Conservation (phyloP, 2,888 invertebrate genomes). For the Antitype chi region DNA sequence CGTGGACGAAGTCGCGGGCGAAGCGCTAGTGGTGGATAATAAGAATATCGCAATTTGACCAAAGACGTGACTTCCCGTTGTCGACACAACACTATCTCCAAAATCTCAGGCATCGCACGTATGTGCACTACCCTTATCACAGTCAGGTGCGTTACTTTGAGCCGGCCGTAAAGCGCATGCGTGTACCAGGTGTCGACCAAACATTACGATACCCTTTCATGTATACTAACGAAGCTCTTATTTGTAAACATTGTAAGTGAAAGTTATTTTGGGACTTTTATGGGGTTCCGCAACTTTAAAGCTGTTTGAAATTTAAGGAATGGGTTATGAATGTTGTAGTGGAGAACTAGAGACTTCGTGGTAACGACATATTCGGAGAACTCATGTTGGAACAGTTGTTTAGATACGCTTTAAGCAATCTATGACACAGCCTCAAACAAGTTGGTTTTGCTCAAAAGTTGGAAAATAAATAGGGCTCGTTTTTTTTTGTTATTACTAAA, state of each 20-base stretch:
- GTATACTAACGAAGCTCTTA: slow-evolving; percentile 60
- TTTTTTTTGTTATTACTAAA: too few relatives aligned
- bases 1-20: too few relatives aligned
- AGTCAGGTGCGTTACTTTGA: slow-evolving; percentile 56
- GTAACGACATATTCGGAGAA: slow-evolving; percentile 26
- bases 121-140: slow-evolving; percentile 42
- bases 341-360: slow-evolving; percentile 3
- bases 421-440: not conserved
- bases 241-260: slow-evolving; percentile 67
- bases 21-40: not conserved
- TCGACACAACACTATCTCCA: not conserved
- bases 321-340: slow-evolving; percentile 46
- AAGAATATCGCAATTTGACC: not conserved
- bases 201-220: slow-evolving; percentile 64
- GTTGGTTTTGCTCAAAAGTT: not conserved
- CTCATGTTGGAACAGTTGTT: not conserved
- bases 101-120: not conserved
- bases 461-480: not conserved
- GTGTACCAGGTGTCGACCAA: slow-evolving; percentile 62
- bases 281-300: slow-evolving; percentile 46
- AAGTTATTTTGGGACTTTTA: slow-evolving; percentile 64
- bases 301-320: slow-evolving; percentile 58
- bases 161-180: slow-evolving; percentile 60
- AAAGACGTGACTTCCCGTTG: not conserved
- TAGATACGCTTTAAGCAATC: not conserved